A percentile compares a stretch with the other conserved stretches of the same genome.
Conservation (phyloP, 2,888 invertebrate species). For the Troides helena region DNA sequence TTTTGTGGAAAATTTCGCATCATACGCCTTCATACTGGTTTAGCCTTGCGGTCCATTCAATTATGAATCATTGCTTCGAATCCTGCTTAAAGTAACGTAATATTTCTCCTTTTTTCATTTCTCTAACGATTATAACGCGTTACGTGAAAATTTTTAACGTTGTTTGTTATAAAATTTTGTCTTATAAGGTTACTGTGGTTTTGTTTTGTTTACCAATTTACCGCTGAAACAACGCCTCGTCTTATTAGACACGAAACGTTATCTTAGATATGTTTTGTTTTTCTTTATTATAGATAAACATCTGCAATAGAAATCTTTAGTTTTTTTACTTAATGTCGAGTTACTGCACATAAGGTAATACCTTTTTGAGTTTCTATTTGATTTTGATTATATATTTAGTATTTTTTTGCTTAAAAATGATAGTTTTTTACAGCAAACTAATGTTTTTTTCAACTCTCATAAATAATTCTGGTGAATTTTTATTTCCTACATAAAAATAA, state of each 20-base stretch:
- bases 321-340: neutral
- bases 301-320: neutral
- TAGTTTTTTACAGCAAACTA: too few relatives aligned
- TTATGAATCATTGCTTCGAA: slow-evolving; percentile 72
- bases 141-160: slow-evolving; percentile 33
- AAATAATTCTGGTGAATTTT: too few relatives aligned
- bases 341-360: neutral
- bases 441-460: too few relatives aligned
- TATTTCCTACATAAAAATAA: too few relatives aligned
- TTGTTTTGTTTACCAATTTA: slow-evolving; percentile 73
- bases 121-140: slow-evolving; percentile 26
- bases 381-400: too few relatives aligned
- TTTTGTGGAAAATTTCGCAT: slow-evolving; percentile 48
- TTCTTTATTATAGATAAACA: slow-evolving; percentile 19
- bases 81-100: slow-evolving; percentile 56
- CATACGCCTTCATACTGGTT: slow-evolving; percentile 41
- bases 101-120: slow-evolving; percentile 41
- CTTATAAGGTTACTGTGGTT: slow-evolving; percentile 48
- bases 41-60: slow-evolving; percentile 56
- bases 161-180: slow-evolving; percentile 34
- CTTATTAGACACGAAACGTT: slow-evolving; percentile 30
- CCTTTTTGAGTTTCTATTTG: neutral
- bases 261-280: slow-evolving; percentile 28
- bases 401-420: too few relatives aligned
- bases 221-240: slow-evolving; percentile 44